Evolutionary conservation across 2,113 vertebrate species (phyloP).

Genomic region (Anolis carolinensis): DNA sequence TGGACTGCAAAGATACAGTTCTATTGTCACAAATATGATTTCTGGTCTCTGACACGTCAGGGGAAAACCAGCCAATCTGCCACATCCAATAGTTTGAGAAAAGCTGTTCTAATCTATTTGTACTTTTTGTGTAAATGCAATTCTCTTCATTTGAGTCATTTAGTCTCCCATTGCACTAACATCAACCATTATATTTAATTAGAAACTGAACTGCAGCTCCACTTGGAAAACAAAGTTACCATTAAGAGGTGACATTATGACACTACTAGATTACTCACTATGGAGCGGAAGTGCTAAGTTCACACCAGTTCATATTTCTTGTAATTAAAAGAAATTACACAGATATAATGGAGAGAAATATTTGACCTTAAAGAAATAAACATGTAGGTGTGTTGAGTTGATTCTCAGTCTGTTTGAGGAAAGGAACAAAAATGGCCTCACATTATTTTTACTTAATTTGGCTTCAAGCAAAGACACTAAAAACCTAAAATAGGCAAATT

Average conservation of each 20-base stretch:
- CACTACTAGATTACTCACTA: background rate
- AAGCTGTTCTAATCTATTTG: background rate
- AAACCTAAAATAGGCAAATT: too few species aligned
- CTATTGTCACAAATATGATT: background rate
- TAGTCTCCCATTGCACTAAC: background rate
- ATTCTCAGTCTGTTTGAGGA: too few species aligned
- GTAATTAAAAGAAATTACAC: background rate
- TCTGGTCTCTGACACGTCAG: too few species aligned
- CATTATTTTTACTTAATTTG: too few species aligned
- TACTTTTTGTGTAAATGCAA: background rate
- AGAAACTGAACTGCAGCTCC: background rate
- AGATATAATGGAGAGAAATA: too few species aligned
- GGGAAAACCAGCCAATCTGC: too few species aligned
- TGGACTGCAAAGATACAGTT: background rate
- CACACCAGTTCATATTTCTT: background rate
- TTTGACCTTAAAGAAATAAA: too few species aligned
- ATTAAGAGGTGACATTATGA: background rate
- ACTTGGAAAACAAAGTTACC: background rate
- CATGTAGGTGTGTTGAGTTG: too few species aligned
- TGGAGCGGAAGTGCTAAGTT: background rate
- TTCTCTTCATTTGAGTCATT: background rate
- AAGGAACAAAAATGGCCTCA: too few species aligned
- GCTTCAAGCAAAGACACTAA: too few species aligned
- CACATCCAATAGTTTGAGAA: too few species aligned
- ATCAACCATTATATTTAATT: background rate